Evolutionary conservation across 2,888 invertebrate genomes (phyloP).

Genomic region (Cataglyphis livida): DNA sequence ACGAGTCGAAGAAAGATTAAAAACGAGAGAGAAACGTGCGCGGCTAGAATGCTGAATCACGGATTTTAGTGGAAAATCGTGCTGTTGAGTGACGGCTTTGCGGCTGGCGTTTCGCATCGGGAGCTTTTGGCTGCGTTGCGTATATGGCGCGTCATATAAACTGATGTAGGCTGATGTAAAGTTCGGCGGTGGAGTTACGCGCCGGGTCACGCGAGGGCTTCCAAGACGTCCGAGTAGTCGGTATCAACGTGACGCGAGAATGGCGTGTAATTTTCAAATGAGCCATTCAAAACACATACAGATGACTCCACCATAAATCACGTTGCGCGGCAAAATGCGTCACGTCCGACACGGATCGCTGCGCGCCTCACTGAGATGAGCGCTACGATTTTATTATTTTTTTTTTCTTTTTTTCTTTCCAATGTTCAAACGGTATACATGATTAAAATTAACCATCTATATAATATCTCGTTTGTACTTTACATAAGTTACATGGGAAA

Average conservation of each 20-base stretch:
- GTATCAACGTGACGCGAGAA: constrained; percentile 68
- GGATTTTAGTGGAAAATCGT: constrained; percentile 19
- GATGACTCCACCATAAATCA: constrained; percentile 55
- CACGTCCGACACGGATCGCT: constrained; percentile 58
- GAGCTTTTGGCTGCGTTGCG: constrained; percentile 29
- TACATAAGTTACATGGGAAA: not conserved
- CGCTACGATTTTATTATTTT: constrained; percentile 16
- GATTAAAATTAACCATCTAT: not conserved
- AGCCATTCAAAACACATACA: constrained; percentile 64
- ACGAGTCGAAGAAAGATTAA: constrained; percentile 13
- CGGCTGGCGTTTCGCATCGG: constrained; percentile 17
- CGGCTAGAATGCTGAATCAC: constrained; percentile 66
- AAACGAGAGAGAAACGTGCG: not conserved
- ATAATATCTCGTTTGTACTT: not conserved
- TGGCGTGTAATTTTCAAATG: constrained; percentile 76
- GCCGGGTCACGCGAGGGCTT: constrained; percentile 71
- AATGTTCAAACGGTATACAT: constrained; percentile 1
- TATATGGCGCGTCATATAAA: constrained; percentile 66
- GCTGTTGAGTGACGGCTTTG: constrained; percentile 55
- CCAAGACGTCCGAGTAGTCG: constrained; percentile 65
- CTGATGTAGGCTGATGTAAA: constrained; percentile 70
- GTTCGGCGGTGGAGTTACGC: constrained; percentile 41
- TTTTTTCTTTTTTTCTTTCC: not conserved
- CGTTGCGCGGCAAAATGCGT: constrained; percentile 29
- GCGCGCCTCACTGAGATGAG: constrained; percentile 21